These are phyloP conservation scores for Chrysolina americana DNA, from an alignment of 2,888 invertebrate species.

Conservation along the genomic window DNA sequence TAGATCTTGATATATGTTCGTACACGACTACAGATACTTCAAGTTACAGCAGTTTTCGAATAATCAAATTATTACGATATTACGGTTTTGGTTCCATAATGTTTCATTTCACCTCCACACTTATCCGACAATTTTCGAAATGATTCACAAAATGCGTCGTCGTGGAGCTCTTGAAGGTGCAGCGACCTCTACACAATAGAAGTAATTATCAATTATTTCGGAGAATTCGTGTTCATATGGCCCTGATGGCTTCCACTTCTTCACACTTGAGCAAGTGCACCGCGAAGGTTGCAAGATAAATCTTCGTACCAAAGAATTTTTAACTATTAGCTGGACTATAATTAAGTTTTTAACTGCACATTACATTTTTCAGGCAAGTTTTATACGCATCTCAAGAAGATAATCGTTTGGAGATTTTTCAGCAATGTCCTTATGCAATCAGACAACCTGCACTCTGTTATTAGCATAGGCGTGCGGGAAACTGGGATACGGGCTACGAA, in stretches of 20 bases:
- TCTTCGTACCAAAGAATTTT: conserved; percentile 1
- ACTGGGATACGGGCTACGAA: neutral
- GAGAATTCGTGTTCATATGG: neutral
- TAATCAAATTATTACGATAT: too few relatives aligned
- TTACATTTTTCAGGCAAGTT: conserved; percentile 3
- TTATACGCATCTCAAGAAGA: conserved; percentile 10
- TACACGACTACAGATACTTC: too few relatives aligned
- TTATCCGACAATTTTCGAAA: too few relatives aligned
- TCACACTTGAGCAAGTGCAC: conserved; percentile 11
- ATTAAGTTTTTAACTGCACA: conserved; percentile 16
- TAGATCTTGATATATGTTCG: too few relatives aligned
- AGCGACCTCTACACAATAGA: conserved; percentile 2
- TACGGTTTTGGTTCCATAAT: too few relatives aligned
- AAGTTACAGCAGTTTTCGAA: too few relatives aligned
- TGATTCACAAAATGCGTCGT: neutral
- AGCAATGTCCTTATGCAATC: conserved; percentile 7
- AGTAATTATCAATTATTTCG: neutral
- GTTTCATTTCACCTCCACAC: too few relatives aligned
- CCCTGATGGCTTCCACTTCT: neutral
- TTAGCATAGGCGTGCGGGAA: neutral
- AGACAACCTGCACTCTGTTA: conserved; percentile 1
- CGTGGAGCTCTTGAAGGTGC: neutral
- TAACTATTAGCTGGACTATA: conserved; percentile 9
- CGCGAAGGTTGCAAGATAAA: conserved; percentile 3
- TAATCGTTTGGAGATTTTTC: conserved; percentile 2